Base-by-base conservation (phyloP, 2,797 vertebrate genomes). In the Hybognathus amarus region DNA sequence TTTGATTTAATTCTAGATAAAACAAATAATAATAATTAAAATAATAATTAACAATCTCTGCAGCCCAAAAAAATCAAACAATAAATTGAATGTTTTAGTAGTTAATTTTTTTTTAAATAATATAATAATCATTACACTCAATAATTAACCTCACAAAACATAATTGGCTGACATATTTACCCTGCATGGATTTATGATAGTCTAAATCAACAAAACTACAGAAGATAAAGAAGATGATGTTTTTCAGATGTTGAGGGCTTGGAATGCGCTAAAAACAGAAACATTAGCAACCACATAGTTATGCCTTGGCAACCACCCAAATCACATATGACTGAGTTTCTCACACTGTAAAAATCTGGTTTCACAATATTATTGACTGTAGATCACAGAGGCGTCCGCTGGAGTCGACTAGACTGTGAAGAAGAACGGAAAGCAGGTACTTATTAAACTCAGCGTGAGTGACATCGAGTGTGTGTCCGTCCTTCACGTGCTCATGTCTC, bases 381-480 rank as follows among this genome's bases (percentile, higher is more conserved):
- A 93, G 92, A 3, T 22, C 4, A 69, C 84, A 73, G 8, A 0
- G 0, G 86, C 86, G 11, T 87, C 87, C 27, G 90, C 91, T 27
- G 88, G 47, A 1, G 89, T 91, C 1, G 90, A 93, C 5, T 33
- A 18, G 38, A 30, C 40, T 24, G 70, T 12, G 6, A 90, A 68
- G 52, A 87, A 50, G 75, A 69, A 30, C 0, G 42, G 22, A 15
- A 94, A 92, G 90, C 36, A 12, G 27, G 94, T 94, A 84, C 5
- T 10, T 18, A 17, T 9, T 24, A 24, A 5, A 30, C 3, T 45
- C 11, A 24, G 33, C 69, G 17, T 36, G 13, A 50, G 30, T 61
- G 18, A 33, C 2, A 24, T n/a, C 52, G 6, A 22, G 22, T 4
- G 12, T 17, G 10, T 13, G 40, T 11, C 36, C 27, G 22, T 64